phyloP scores from a whole-genome alignment of 92 coral and sea anemone genomes.

The Pocillopora meandrina region DNA sequence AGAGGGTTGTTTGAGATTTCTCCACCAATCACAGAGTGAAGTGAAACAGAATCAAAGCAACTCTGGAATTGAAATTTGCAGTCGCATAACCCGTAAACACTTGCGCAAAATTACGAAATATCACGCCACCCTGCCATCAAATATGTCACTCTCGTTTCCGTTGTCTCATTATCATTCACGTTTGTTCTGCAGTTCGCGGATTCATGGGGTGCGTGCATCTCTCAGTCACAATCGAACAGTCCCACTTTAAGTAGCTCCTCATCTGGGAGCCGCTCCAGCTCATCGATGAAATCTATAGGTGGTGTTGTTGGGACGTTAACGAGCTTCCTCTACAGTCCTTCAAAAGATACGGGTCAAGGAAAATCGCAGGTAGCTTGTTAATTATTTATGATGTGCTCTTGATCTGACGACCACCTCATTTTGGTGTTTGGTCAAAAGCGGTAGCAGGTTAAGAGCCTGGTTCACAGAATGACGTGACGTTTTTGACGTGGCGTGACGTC shows the following conservation, averaged over 20 bases:
- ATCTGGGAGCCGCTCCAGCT: neutral
- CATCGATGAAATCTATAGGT: slow-evolving; percentile 14
- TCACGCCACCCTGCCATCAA: neutral
- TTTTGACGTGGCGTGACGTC: neutral
- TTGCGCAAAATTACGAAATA: slow-evolving; percentile 14
- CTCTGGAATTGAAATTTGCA: too few relatives aligned
- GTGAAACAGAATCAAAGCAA: too few relatives aligned
- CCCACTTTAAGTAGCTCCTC: neutral
- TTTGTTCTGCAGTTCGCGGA: slow-evolving; percentile 57
- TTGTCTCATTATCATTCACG: neutral
- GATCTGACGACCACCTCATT: neutral
- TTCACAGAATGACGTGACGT: neutral
- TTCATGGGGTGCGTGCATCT: slow-evolving; percentile 64
- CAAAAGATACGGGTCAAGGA: slow-evolving; percentile 15
- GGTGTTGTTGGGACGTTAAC: slow-evolving; percentile 32
- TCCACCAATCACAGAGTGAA: too few relatives aligned
- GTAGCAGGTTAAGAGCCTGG: neutral
- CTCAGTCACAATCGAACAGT: slow-evolving; percentile 14
- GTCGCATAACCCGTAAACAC: slow-evolving; percentile 13
- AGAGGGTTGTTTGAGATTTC: too few relatives aligned
- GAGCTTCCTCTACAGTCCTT: slow-evolving; percentile 6
- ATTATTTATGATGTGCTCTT: neutral
- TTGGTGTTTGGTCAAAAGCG: neutral
- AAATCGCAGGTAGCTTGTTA: slow-evolving; percentile 25
- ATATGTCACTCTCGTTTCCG: neutral